Conservation (phyloP, 2,797 vertebrate species). For the Rhabdophis nuchalis region DNA sequence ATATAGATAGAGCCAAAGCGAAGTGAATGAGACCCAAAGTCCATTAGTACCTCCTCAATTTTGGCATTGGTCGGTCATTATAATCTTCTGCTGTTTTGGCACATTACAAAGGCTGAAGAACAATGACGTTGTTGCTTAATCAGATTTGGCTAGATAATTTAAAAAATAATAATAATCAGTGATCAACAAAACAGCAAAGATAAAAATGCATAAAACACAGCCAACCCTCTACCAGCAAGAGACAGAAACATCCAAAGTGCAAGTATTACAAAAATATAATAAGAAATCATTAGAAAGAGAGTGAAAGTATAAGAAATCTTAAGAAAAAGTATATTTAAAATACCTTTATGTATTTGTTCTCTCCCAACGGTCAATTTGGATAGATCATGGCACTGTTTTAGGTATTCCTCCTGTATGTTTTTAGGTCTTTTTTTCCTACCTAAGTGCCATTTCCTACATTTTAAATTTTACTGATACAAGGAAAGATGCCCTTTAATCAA, state of each 20-base stretch:
- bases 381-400: neutral
- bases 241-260: neutral
- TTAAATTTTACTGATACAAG: neutral
- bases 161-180: constrained; percentile 37
- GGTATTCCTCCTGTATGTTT: neutral
- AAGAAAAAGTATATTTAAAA: neutral
- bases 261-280: neutral
- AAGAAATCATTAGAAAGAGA: neutral
- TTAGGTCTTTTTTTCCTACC: neutral
- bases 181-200: neutral
- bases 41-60: neutral
- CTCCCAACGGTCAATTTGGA: neutral
- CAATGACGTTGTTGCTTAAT: neutral
- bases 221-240: neutral
- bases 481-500: neutral
- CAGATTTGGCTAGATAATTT: neutral
- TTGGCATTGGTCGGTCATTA: neutral
- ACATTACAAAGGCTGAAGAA: neutral
- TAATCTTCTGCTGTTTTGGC: neutral
- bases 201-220: neutral
- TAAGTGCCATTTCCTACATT: neutral
- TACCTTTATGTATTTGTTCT: neutral
- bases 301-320: neutral
- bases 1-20: neutral
- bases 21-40: neutral